Conservation (phyloP, 2,797 vertebrate genomes). For the Syngnathus rostellatus region DNA sequence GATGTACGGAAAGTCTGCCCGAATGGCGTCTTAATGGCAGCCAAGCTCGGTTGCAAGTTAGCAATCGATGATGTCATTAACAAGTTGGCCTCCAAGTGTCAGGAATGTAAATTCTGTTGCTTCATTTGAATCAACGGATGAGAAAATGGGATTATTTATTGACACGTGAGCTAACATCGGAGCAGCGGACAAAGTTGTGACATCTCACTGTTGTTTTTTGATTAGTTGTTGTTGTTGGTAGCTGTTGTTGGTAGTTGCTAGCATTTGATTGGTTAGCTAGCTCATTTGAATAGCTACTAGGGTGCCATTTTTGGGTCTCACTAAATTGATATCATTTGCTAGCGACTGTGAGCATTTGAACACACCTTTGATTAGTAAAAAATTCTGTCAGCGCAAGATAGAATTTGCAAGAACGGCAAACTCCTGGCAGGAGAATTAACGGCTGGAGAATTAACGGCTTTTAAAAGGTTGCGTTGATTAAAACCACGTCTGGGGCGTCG, state of each 20-base stretch:
- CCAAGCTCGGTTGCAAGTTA: not conserved
- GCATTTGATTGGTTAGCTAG: no score
- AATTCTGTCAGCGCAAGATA: no score
- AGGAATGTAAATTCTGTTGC: not conserved
- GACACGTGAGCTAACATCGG: not conserved
- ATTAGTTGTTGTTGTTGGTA: no score
- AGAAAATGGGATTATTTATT: not conserved
- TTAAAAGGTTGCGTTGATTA: conserved; percentile 70
- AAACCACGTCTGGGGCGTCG: conserved; percentile 48
- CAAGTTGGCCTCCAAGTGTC: not conserved
- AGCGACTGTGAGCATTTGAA: no score
- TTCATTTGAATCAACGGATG: not conserved
- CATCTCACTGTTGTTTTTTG: no score
- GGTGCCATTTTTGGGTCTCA: no score
- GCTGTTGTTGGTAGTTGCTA: no score
- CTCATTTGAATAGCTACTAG: no score
- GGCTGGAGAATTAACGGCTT: conserved; percentile 45
- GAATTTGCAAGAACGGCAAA: no score
- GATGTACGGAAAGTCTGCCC: not conserved
- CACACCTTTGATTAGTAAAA: no score
- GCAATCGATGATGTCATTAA: not conserved
- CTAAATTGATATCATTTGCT: no score
- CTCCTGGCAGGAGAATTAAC: conserved; percentile 27
- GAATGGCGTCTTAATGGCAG: not conserved
- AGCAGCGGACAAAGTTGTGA: no score